A percentile compares a stretch with the other conserved stretches of the same genome.
Conservation (phyloP, 2,888 invertebrate species). For the Pollenia amentaria region DNA sequence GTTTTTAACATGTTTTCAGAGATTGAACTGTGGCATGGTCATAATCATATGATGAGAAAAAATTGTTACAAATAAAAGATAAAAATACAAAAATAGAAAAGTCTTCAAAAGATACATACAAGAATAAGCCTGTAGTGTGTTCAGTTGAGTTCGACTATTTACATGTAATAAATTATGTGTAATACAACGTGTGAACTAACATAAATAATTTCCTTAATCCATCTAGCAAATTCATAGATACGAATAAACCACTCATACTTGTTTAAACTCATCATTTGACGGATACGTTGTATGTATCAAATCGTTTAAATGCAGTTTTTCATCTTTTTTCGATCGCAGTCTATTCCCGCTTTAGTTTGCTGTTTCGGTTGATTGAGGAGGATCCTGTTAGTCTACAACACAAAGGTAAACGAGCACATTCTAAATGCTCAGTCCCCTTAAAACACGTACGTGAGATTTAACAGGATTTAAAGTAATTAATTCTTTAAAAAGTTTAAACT, state of each 20-base stretch:
- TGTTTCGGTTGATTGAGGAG: slow-evolving; percentile 47
- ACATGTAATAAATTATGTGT: slow-evolving; percentile 82
- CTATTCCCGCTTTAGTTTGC: slow-evolving; percentile 23
- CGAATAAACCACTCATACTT: slow-evolving; percentile 29
- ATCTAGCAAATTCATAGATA: slow-evolving; percentile 60
- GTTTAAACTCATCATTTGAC: slow-evolving; percentile 19
- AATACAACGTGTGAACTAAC: slow-evolving; percentile 84
- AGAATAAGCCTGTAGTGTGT: background rate
- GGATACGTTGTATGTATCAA: background rate
- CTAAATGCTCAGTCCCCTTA: slow-evolving; percentile 42
- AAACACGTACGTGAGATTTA: background rate
- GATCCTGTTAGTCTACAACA: slow-evolving; percentile 38
- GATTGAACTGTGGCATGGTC: slow-evolving; percentile 29
- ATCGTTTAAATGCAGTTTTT: slow-evolving; percentile 26
- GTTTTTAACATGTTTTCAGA: background rate
- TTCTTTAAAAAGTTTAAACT: background rate
- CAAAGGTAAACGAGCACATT: background rate
- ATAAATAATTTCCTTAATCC: slow-evolving; percentile 82
- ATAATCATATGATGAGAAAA: slow-evolving; percentile 30
- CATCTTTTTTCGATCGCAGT: slow-evolving; percentile 1
- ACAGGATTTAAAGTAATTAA: background rate
- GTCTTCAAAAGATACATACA: background rate
- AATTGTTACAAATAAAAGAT: slow-evolving; percentile 9
- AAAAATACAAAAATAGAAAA: background rate
- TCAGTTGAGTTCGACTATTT: background rate